Percentiles rank a stretch among this genome's conserved stretches.
These are phyloP conservation scores for Myioborus miniatus DNA, from an alignment of 2,797 vertebrate genomes.

Conservation along the genomic window DNA sequence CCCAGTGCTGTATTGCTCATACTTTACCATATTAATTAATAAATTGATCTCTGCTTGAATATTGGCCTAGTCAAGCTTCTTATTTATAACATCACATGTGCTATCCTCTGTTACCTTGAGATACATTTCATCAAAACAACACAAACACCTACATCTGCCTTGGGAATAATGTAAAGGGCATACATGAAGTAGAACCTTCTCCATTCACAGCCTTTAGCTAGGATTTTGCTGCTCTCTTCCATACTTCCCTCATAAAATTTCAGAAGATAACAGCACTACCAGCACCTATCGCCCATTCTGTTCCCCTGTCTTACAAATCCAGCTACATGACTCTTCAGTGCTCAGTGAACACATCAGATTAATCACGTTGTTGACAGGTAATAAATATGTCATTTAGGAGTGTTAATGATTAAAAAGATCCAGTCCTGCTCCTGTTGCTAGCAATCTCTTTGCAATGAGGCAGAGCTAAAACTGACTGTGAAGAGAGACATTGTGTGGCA, in stretches of 20 bases:
- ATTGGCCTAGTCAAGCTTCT: too few species aligned
- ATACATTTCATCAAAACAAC: neutral
- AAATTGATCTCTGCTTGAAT: too few species aligned
- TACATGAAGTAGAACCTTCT: neutral
- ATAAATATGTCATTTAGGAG: neutral
- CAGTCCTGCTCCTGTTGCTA: neutral
- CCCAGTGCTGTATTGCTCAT: too few species aligned
- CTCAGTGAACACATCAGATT: neutral
- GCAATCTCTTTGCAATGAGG: neutral
- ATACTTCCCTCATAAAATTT: neutral
- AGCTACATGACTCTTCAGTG: neutral
- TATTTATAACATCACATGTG: neutral
- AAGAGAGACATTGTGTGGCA: neutral
- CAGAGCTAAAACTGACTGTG: neutral
- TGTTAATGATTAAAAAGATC: neutral
- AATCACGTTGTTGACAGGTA: neutral
- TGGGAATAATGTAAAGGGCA: neutral
- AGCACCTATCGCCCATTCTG: neutral
- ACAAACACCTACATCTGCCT: neutral
- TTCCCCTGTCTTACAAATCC: neutral
- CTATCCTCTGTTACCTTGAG: neutral
- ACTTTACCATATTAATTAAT: too few species aligned
- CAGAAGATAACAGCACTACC: neutral
- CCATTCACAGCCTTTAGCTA: neutral
- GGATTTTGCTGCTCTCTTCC: neutral